A percentile compares a stretch with the other conserved stretches of the same genome.
Evolutionary conservation across 2,888 invertebrate species (phyloP).

Genomic region (Ormia ochracea): DNA sequence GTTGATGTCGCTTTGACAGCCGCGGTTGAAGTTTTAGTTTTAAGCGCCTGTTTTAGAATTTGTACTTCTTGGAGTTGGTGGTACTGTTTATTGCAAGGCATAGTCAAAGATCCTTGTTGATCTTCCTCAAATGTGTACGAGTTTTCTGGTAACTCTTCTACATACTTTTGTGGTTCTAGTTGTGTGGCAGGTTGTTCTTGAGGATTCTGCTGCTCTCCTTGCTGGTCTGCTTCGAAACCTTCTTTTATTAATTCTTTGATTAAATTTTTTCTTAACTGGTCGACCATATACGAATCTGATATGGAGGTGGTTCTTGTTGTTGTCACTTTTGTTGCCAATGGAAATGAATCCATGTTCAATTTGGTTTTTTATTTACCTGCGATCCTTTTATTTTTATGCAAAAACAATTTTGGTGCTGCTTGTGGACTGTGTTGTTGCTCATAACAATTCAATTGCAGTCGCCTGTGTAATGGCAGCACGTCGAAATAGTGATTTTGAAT

Average conservation of each 20-base stretch:
- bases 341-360: conserved; percentile 54
- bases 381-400: background rate
- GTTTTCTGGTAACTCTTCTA: conserved; percentile 9
- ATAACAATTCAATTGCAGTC: conserved; percentile 18
- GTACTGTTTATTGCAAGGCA: conserved; percentile 16
- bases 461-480: conserved; percentile 29
- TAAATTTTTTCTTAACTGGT: conserved; percentile 42
- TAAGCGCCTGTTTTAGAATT: background rate
- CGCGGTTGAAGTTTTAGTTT: conserved; percentile 29
- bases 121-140: conserved; percentile 17
- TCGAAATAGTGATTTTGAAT: conserved; percentile 19
- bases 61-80: conserved; percentile 8
- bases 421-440: conserved; percentile 10
- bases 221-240: conserved; percentile 39
- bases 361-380: conserved; percentile 12
- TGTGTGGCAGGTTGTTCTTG: background rate
- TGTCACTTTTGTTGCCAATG: background rate
- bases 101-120: conserved; percentile 28
- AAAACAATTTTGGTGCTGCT: background rate
- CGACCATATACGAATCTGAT: conserved; percentile 36
- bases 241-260: conserved; percentile 56
- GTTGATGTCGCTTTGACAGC: conserved; percentile 25
- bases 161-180: background rate
- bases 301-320: conserved; percentile 18
- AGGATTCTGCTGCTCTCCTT: conserved; percentile 18